Base-by-base conservation (phyloP, 2,113 vertebrate genomes). In the Neotoma lepida region DNA sequence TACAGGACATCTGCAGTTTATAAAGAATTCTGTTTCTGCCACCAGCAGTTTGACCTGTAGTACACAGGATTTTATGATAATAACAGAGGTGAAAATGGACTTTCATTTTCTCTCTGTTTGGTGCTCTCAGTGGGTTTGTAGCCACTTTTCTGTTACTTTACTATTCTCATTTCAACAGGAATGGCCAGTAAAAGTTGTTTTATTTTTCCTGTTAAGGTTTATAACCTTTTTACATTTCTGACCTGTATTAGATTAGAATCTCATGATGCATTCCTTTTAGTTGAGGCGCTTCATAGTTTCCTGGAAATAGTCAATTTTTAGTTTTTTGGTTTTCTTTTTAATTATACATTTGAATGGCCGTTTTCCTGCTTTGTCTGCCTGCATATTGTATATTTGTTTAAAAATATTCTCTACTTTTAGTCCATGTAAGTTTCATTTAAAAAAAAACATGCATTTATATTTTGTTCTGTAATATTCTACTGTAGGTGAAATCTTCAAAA, bases 241-340 rank as follows among this genome's bases (percentile, higher is more conserved):
- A 98, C 98, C 98, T 98, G 97, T 98, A 98, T 98, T 99, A 99
- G 98, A 98, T 96, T 98, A 98, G 98, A 98, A 97, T 98, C 98
- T 98, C 99, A 98, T 98, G 98, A 99, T 99, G 99, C 99, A 99
- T 99, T 99, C 99, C 99, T 99, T 98, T 99, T 98, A 98, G 98
- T 98, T 98, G 98, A 99, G 98, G 98, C 98, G 98, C 98, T 99
- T 99, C 98, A 96, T 98, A 98, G 98, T 98, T 98, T 97, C 97
- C 98, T 98, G 98, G 98, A 98, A 98, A 98, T 98, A 99, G 98
- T 98, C 98, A 97, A 97, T 97, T 98, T 98, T 98, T 98, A 98
- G 98, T 97, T 98, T 98, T 96, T 98, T 86, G 6, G 51, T 78
- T 81, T 82, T 82, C 35, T 35, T 98, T 97, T 97, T 98, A 98